Evolutionary conservation across 2,113 vertebrate genomes (phyloP).

Genomic region (Mus musculus): DNA sequence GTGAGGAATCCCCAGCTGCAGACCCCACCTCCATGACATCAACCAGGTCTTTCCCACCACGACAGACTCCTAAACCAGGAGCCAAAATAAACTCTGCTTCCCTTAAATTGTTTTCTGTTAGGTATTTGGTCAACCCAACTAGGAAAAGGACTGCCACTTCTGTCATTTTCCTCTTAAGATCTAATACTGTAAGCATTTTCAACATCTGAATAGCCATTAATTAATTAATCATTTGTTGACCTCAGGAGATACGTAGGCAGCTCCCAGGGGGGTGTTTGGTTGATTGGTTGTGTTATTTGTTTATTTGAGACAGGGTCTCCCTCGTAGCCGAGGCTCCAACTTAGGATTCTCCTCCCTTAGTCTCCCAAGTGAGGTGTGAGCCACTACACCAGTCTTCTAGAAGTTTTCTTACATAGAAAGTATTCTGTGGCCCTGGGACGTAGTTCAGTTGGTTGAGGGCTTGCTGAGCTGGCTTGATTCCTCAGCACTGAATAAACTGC

Average conservation of each 20-base stretch:
- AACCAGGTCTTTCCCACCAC: not conserved
- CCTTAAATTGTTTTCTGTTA: not conserved
- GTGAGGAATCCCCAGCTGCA: not conserved
- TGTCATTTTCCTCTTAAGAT: slow-evolving; percentile 14
- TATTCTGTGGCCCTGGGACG: not conserved
- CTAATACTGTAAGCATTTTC: slow-evolving; percentile 22
- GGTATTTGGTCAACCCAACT: not conserved
- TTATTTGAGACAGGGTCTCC: not conserved
- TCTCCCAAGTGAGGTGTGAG: not conserved
- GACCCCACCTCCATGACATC: not conserved
- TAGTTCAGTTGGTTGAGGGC: not conserved
- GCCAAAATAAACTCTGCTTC: not conserved
- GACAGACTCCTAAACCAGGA: not conserved
- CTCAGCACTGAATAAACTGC: not conserved
- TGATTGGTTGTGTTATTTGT: not conserved
- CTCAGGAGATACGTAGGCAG: not conserved
- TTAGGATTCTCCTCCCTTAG: not conserved
- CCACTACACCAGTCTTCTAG: not conserved
- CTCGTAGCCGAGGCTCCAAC: not conserved
- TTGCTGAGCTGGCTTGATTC: not conserved
- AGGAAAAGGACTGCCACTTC: not conserved
- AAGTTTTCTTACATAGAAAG: not conserved
- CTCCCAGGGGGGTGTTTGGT: not conserved
- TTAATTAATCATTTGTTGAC: slow-evolving; percentile 20
- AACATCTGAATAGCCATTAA: slow-evolving; percentile 13